Evolutionary conservation across 2,113 vertebrate genomes (phyloP).

Genomic region (Sylvia atricapilla): DNA sequence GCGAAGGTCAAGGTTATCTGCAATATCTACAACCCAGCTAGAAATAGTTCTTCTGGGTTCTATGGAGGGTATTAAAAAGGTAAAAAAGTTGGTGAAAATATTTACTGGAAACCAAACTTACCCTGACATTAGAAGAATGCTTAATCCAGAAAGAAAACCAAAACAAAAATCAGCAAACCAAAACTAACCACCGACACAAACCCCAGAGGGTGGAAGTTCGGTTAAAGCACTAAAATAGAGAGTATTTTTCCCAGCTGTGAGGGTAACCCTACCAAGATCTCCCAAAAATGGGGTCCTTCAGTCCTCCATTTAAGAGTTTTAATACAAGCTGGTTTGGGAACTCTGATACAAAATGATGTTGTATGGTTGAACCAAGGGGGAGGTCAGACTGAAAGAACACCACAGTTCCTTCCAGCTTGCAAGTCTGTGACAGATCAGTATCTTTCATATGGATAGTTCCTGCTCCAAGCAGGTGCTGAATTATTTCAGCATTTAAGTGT

Average conservation of each 20-base stretch:
- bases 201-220: neutral
- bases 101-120: neutral
- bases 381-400: neutral
- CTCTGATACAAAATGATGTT: neutral
- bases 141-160: neutral
- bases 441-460: neutral
- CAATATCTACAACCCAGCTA: neutral
- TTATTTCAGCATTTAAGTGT: slow-evolving; percentile 28
- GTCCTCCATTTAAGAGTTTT: neutral
- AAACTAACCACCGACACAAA: neutral
- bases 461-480: slow-evolving; percentile 6
- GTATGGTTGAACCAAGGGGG: neutral
- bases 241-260: neutral
- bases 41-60: neutral
- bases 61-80: neutral
- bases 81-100: neutral
- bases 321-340: neutral
- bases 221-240: neutral
- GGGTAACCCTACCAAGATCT: neutral
- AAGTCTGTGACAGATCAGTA: neutral
- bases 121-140: neutral
- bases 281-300: neutral
- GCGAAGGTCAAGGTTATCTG: slow-evolving; percentile 16
- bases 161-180: neutral
- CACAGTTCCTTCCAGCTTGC: neutral